Evolutionary conservation across 2,888 invertebrate species (phyloP).

Genomic region (Apodemia hepburni): DNA sequence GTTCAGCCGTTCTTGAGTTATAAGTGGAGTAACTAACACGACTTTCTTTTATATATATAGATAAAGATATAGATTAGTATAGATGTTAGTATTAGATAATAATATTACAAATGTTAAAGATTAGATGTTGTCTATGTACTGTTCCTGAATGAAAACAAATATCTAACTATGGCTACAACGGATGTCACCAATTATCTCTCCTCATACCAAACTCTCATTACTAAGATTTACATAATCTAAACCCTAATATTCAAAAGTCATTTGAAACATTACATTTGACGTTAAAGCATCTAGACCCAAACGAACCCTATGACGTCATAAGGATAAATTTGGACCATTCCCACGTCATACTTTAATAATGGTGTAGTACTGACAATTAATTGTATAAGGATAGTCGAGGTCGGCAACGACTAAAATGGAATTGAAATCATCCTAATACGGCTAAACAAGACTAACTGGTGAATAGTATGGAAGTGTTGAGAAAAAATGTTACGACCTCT

Average conservation of each 20-base stretch:
- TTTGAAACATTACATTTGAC: conserved; percentile 27
- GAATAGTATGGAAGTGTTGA: conserved; percentile 19
- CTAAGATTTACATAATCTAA: conserved; percentile 11
- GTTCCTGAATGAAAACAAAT: too few relatives aligned
- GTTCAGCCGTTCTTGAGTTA: too few relatives aligned
- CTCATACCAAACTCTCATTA: too few relatives aligned
- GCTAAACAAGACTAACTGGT: conserved; percentile 37
- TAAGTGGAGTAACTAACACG: too few relatives aligned
- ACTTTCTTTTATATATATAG: too few relatives aligned
- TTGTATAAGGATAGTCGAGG: conserved; percentile 58
- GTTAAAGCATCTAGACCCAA: conserved; percentile 28
- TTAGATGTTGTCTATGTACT: too few relatives aligned
- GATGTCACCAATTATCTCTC: too few relatives aligned
- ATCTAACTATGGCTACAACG: too few relatives aligned
- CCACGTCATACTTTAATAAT: conserved; percentile 55
- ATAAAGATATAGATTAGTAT: too few relatives aligned
- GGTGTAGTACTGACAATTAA: conserved; percentile 49
- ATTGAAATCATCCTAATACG: conserved; percentile 42
- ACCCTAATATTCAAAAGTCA: conserved; percentile 17
- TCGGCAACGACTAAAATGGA: conserved; percentile 47
- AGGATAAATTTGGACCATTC: conserved; percentile 56
- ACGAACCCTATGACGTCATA: conserved; percentile 53
- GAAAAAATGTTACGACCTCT: conserved; percentile 31
- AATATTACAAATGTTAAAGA: too few relatives aligned
- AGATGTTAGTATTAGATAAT: too few relatives aligned